A percentile compares a stretch with the other conserved stretches of the same genome.
Evolutionary conservation across 2,888 invertebrate genomes (phyloP).

Genomic region (Hirtodrosophila cameraria): DNA sequence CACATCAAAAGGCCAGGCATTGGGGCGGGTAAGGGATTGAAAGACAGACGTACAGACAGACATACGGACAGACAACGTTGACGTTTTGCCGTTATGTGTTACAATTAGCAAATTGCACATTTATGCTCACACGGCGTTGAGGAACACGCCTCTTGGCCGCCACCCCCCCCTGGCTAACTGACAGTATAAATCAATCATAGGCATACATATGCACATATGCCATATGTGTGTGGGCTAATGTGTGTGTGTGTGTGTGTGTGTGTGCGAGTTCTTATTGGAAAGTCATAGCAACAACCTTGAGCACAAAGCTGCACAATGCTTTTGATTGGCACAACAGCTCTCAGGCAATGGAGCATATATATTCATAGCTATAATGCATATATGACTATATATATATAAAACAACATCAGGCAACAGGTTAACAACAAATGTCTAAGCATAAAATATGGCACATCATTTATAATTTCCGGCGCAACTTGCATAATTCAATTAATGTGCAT

Average conservation of each 20-base stretch:
- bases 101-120: conserved; percentile 78
- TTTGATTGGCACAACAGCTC: conserved; percentile 58
- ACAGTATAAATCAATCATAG: conserved; percentile 77
- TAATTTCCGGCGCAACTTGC: conserved; percentile 69
- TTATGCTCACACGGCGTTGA: conserved; percentile 69
- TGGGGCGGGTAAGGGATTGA: conserved; percentile 57
- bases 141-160: conserved; percentile 47
- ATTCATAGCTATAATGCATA: conserved; percentile 29
- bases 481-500: conserved; percentile 74
- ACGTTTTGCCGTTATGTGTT: conserved; percentile 70
- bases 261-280: conserved; percentile 69
- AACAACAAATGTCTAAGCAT: conserved; percentile 35
- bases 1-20: conserved; percentile 62
- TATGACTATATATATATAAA: conserved; percentile 21
- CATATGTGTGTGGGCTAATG: conserved; percentile 3
- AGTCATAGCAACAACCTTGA: conserved; percentile 68
- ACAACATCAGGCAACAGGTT: conserved; percentile 3
- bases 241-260: conserved; percentile 23
- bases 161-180: conserved; percentile 46
- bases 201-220: conserved; percentile 10
- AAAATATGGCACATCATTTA: conserved; percentile 76
- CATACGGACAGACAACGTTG: conserved; percentile 26
- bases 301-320: conserved; percentile 48
- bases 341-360: conserved; percentile 24
- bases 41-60: conserved; percentile 7